A percentile compares a stretch with the other conserved stretches of the same genome.
Conservation (phyloP, 2,888 invertebrate genomes). For the Acleris laterana region DNA sequence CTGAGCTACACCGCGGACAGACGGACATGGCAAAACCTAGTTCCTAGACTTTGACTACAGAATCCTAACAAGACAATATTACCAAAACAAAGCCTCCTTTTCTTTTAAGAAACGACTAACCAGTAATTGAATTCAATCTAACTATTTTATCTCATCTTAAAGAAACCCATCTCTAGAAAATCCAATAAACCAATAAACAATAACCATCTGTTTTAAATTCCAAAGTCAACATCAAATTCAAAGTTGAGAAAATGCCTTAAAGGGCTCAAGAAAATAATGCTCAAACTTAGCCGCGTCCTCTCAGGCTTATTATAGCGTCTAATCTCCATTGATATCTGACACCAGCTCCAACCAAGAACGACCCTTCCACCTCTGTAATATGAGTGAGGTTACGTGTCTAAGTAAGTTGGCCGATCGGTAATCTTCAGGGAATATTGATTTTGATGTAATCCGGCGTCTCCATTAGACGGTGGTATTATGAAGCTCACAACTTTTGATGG, state of each 20-base stretch:
- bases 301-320: conserved; percentile 15
- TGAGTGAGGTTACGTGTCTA: neutral
- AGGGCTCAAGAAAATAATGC: conserved; percentile 22
- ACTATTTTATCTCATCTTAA: too few species aligned
- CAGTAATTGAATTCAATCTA: too few species aligned
- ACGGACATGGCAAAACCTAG: too few species aligned
- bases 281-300: conserved; percentile 19
- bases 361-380: conserved; percentile 1
- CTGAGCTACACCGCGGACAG: too few species aligned
- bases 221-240: neutral
- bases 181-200: too few species aligned
- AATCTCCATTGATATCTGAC: conserved; percentile 28
- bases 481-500: conserved; percentile 24
- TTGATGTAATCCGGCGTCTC: conserved; percentile 28
- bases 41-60: too few species aligned
- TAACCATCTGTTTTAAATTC: neutral
- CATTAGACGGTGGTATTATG: conserved; percentile 25
- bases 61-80: too few species aligned
- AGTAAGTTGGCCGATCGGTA: conserved; percentile 15
- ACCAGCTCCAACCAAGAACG: neutral
- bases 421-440: conserved; percentile 35
- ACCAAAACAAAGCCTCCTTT: too few species aligned
- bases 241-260: conserved; percentile 2
- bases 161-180: too few species aligned
- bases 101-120: too few species aligned